These are phyloP conservation scores for Ischnura elegans DNA, from an alignment of 2,888 invertebrate genomes.

Conservation along the genomic window DNA sequence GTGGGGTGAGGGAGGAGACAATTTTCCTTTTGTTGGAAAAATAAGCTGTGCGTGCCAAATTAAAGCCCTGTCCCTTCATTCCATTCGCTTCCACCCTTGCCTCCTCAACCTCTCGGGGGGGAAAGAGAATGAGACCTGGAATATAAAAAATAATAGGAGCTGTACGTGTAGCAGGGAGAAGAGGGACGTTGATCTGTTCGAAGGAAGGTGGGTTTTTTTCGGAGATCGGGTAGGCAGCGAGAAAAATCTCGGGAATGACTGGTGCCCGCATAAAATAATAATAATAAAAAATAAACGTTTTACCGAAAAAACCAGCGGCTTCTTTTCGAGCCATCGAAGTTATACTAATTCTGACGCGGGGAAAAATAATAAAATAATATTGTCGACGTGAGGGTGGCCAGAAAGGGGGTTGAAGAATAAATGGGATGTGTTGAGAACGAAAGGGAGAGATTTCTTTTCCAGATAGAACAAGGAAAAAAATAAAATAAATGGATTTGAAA, in stretches of 20 bases:
- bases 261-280: background rate
- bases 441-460: background rate
- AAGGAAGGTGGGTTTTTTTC: background rate
- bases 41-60: background rate
- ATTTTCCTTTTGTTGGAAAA: background rate
- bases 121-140: background rate
- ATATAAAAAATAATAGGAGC: background rate
- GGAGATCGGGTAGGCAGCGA: no score
- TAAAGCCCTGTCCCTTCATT: background rate
- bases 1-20: background rate
- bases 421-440: no score
- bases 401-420: background rate
- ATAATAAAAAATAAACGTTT: background rate
- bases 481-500: no score
- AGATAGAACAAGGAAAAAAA: background rate
- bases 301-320: background rate
- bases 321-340: slow-evolving; percentile 50
- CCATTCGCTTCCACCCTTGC: background rate
- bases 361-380: background rate
- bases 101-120: background rate
- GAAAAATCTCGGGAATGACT: no score
- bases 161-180: background rate
- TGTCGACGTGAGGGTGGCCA: no score
- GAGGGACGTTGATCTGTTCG: background rate
- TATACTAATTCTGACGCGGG: slow-evolving; percentile 16